These are phyloP conservation scores for Nebria salina DNA, from an alignment of 2,888 invertebrate genomes.

Conservation along the genomic window DNA sequence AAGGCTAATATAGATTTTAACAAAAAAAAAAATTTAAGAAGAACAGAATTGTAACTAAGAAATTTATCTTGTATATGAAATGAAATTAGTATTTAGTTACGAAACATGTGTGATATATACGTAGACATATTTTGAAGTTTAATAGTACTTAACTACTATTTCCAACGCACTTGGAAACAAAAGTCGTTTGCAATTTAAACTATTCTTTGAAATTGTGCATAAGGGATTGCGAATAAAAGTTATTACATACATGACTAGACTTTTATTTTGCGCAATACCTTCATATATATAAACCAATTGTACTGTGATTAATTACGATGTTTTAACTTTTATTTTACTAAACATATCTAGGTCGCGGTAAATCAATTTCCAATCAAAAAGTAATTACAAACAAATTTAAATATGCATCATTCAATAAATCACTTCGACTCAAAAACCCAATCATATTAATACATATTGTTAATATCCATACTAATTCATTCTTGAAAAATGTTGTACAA, in stretches of 20 bases:
- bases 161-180: conserved; percentile 20
- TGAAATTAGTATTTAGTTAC: conserved; percentile 25
- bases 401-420: too few species aligned
- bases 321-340: too few species aligned
- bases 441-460: background rate
- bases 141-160: conserved; percentile 31
- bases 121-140: conserved; percentile 37
- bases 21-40: background rate
- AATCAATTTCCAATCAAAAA: background rate
- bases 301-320: too few species aligned
- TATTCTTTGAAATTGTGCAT: conserved; percentile 31
- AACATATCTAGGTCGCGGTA: too few species aligned
- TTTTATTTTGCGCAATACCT: background rate
- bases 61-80: conserved; percentile 18
- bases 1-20: conserved; percentile 35
- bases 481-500: background rate
- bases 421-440: background rate
- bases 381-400: background rate
- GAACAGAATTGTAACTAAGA: conserved; percentile 28
- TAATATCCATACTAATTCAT: too few species aligned
- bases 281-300: too few species aligned
- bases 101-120: conserved; percentile 32
- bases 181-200: conserved; percentile 17
- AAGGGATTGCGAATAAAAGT: conserved; percentile 34
- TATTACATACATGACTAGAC: background rate